Evolutionary conservation across 2,888 invertebrate species (phyloP).

Genomic region (Iphiclides podalirius): DNA sequence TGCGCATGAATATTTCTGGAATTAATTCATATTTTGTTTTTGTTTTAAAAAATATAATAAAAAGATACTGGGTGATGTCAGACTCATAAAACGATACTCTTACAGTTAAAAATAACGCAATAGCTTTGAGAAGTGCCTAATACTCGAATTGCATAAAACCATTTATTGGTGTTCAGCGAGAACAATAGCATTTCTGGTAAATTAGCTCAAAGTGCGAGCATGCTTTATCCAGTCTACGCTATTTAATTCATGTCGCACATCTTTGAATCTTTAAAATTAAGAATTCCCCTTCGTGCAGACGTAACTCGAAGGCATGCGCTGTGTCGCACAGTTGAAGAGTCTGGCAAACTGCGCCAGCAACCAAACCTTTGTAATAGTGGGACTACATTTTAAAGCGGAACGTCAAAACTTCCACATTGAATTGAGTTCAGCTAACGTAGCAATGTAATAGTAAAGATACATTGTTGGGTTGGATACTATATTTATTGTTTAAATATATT

Average conservation of each 20-base stretch:
- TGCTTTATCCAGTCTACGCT: conserved; percentile 4
- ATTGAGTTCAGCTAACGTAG: conserved; percentile 4
- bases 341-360: conserved; percentile 18
- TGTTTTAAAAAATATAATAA: too few species aligned
- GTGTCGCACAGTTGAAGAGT: conserved; percentile 18
- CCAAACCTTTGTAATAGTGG: conserved; percentile 18
- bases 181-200: neutral
- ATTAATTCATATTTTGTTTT: too few species aligned
- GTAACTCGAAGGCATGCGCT: conserved; percentile 23
- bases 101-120: too few species aligned
- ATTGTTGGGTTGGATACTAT: conserved; percentile 2
- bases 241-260: conserved; percentile 16
- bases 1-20: too few species aligned
- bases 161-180: too few species aligned
- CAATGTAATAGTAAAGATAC: conserved; percentile 2
- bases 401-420: conserved; percentile 8
- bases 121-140: too few species aligned
- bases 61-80: too few species aligned
- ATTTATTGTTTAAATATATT: conserved; percentile 3
- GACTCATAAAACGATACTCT: too few species aligned
- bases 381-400: conserved; percentile 11
- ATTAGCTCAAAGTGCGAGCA: conserved; percentile 3
- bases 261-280: conserved; percentile 22
- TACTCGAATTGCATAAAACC: too few species aligned
- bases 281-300: conserved; percentile 22